A percentile compares a stretch with the other conserved stretches of the same genome.
Evolutionary conservation across 2,888 invertebrate genomes (phyloP).

Genomic region (Leptodirus hochenwartii): DNA sequence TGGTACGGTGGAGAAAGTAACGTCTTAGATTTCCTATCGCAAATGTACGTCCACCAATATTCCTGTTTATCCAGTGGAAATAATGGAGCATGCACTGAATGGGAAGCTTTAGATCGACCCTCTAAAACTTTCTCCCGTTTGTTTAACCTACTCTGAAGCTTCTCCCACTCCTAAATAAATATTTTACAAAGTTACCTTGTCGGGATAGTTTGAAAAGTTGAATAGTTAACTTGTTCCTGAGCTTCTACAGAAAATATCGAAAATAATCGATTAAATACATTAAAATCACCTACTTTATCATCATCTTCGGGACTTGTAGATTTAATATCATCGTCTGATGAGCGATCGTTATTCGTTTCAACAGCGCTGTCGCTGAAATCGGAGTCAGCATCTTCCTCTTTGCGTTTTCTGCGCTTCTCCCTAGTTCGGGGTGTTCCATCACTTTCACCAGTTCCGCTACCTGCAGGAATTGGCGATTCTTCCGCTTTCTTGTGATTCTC

Average conservation of each 20-base stretch:
- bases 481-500: constrained; percentile 14
- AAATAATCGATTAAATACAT: too few relatives aligned
- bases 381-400: constrained; percentile 31
- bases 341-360: constrained; percentile 24
- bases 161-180: constrained; percentile 61
- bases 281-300: constrained; percentile 26
- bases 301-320: constrained; percentile 23
- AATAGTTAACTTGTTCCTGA: too few relatives aligned
- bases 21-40: constrained; percentile 83
- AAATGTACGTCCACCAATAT: constrained; percentile 99
- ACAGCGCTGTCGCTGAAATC: constrained; percentile 31
- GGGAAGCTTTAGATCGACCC: constrained; percentile 84
- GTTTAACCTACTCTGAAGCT: constrained; percentile 72
- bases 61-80: constrained; percentile 94
- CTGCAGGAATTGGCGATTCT: constrained; percentile 16
- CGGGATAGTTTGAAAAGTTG: too few relatives aligned
- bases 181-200: constrained; percentile 1
- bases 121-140: constrained; percentile 77
- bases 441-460: constrained; percentile 5
- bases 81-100: constrained; percentile 86
- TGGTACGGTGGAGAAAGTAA: constrained; percentile 86
- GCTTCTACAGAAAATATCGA: too few relatives aligned
- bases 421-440: constrained; percentile 8
- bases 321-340: constrained; percentile 24
- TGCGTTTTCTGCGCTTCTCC: constrained; percentile 15